Evolutionary conservation across 2,797 vertebrate species (phyloP), one percentile per base, ranked within the genome.

Genomic region (Oophaga sylvatica): DNA sequence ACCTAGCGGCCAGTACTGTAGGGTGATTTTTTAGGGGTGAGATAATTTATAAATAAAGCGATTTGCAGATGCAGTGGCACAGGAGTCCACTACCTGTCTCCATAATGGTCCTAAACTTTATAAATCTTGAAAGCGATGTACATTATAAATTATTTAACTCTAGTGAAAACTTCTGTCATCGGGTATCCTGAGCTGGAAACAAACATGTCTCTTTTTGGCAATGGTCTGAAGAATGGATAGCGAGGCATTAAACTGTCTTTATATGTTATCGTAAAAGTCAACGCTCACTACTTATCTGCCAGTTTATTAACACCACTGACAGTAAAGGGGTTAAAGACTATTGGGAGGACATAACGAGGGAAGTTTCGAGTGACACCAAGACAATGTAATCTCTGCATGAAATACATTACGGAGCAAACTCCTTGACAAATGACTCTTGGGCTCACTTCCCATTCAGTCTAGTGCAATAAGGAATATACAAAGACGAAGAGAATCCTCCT

Each of bases 401-500:
- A 78, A 80, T 60, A 56, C 70, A 26, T 85, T 85, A 77, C 45
- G 16, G 79, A 19, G 62, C 65, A 77, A 71, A 80, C 70, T n/a
- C 81, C 26, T 16, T 88, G 87, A 89, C 84, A 79, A 89, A 89
- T 86, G 80, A 83, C 80, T 89, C 56, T 84, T 78, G 80, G 88
- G 79, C 84, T 79, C 1, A 7, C 15, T 78, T 83, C 80, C 88
- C 80, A 68, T 63, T 73, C 45, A 71, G 29, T 19, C n/a, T 59
- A 19, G 41, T 63, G 53, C 45, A 31, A 78, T 80, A 81, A 82
- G 41, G 75, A 85, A 88, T 86, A 88, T 85, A 81, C 87, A 63
- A 68, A 90, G 90, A 90, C 89, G 79, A 87, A 77, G 91, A 83
- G 83, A 82, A 92, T 92, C 91, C 91, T 90, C 93, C 93, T 90